Conservation (phyloP, 1,140 invertebrate genomes). For the Manduca sexta region DNA sequence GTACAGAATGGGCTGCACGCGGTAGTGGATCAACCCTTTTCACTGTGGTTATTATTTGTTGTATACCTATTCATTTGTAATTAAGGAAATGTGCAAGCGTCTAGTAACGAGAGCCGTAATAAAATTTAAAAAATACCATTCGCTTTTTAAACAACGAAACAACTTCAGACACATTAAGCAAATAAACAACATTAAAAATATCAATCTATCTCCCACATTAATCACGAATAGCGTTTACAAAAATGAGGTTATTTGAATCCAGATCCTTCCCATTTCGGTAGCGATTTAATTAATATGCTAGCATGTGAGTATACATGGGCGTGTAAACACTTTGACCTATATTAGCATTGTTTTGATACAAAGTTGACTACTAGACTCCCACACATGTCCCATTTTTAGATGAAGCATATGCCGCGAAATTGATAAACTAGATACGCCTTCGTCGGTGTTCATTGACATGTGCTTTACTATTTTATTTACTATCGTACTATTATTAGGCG, state of each 20-base stretch:
- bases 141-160: too few species aligned
- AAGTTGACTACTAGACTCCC: conserved; percentile 36
- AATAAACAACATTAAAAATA: too few species aligned
- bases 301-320: not conserved
- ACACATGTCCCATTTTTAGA: conserved; percentile 56
- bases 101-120: too few species aligned
- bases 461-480: conserved; percentile 12
- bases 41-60: too few species aligned
- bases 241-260: too few species aligned
- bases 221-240: not conserved
- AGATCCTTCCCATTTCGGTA: not conserved
- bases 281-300: not conserved
- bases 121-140: too few species aligned
- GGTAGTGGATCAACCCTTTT: not conserved
- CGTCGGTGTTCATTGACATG: too few species aligned
- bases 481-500: conserved; percentile 1
- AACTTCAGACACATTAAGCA: too few species aligned
- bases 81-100: too few species aligned
- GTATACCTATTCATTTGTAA: too few species aligned
- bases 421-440: too few species aligned
- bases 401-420: conserved; percentile 39
- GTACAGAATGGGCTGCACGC: not conserved
- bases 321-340: conserved; percentile 31
- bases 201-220: too few species aligned
- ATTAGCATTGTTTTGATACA: conserved; percentile 51